These are phyloP conservation scores for Pterocles burchelli DNA, from an alignment of 2,113 vertebrate genomes.

Conservation along the genomic window DNA sequence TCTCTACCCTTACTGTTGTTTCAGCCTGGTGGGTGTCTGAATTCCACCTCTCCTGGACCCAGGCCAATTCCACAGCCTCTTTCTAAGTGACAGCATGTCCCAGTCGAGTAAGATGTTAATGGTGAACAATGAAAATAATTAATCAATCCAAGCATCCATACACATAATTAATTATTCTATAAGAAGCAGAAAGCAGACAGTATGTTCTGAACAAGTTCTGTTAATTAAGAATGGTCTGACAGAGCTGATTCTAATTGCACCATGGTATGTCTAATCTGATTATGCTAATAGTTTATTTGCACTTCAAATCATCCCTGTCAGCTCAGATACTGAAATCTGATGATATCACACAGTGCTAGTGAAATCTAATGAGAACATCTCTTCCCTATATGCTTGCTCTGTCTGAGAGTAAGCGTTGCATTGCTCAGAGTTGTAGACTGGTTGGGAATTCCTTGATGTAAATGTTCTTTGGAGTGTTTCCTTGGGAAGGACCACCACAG, in stretches of 20 bases:
- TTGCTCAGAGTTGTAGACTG: not conserved
- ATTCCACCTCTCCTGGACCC: not conserved
- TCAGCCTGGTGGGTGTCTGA: not conserved
- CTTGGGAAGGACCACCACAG: not conserved
- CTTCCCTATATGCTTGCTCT: not conserved
- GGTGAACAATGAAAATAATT: conserved; percentile 28
- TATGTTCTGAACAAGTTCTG: conserved; percentile 13
- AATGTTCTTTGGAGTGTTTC: not conserved
- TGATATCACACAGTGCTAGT: not conserved
- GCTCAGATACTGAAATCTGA: conserved; percentile 4
- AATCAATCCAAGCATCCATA: conserved; percentile 2
- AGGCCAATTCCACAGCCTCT: not conserved
- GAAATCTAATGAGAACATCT: conserved; percentile 17
- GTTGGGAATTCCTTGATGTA: not conserved
- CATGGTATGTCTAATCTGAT: conserved; percentile 41
- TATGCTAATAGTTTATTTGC: conserved; percentile 55
- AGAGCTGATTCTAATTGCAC: conserved; percentile 26
- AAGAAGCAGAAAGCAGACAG: conserved; percentile 1
- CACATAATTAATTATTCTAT: not conserved
- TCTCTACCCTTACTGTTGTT: not conserved
- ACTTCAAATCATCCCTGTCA: conserved; percentile 47
- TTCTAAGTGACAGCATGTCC: not conserved
- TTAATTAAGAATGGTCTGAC: conserved; percentile 56
- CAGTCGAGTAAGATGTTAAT: conserved; percentile 2
- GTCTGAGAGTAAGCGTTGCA: not conserved